Conservation (phyloP, 2,113 vertebrate species). For the Miniopterus natalensis region DNA sequence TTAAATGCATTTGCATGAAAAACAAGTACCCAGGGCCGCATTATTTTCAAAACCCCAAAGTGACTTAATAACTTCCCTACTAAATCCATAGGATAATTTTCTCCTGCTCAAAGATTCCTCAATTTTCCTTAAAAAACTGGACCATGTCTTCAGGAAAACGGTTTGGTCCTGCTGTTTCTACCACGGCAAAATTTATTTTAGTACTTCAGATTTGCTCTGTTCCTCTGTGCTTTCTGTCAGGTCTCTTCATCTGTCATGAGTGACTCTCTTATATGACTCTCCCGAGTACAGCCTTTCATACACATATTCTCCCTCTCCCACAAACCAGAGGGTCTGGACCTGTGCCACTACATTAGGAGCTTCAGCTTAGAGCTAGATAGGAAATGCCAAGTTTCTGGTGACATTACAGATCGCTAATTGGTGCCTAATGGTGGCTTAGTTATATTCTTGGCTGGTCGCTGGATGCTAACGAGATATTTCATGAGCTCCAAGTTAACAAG, state of each 20-base stretch:
- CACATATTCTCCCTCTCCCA: not conserved
- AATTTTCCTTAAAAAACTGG: not conserved
- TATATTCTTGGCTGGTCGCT: slow-evolving; percentile 44
- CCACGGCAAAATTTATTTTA: slow-evolving; percentile 34
- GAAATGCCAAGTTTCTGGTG: slow-evolving; percentile 68
- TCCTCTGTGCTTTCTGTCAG: slow-evolving; percentile 24
- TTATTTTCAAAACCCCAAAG: slow-evolving; percentile 33
- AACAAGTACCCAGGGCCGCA: not conserved
- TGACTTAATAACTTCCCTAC: slow-evolving; percentile 41
- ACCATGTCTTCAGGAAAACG: slow-evolving; percentile 31
- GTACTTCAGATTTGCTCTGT: slow-evolving; percentile 1
- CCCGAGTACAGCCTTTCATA: slow-evolving; percentile 18
- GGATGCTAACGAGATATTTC: not conserved
- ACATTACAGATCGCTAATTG: not conserved
- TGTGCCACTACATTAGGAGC: not conserved
- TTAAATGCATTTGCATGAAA: slow-evolving; percentile 3
- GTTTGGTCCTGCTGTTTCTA: slow-evolving; percentile 23
- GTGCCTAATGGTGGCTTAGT: slow-evolving; percentile 51
- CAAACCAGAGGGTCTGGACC: slow-evolving; percentile 46
- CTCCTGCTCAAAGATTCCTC: not conserved
- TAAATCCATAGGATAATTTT: not conserved
- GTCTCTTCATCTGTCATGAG: slow-evolving; percentile 69
- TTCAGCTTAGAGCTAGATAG: slow-evolving; percentile 31
- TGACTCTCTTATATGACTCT: slow-evolving; percentile 68
- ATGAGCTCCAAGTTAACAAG: not conserved